Percentiles rank a stretch among this genome's conserved stretches.
These are phyloP conservation scores for Drosophila kurseongensis DNA, from an alignment of 1,140 invertebrate species.

Conservation along the genomic window DNA sequence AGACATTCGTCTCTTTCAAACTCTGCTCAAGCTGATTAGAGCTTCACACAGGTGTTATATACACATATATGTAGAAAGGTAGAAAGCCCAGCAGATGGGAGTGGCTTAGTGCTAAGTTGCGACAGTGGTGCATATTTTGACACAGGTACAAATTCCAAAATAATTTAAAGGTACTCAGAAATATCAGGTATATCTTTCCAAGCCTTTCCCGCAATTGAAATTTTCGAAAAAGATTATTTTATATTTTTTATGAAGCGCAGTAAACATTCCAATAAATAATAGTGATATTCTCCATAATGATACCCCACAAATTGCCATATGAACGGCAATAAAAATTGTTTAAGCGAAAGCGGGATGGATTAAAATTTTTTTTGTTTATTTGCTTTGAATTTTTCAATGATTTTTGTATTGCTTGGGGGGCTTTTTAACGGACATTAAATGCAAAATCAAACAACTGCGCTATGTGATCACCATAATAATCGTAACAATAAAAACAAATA, in stretches of 20 bases:
- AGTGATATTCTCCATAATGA: neutral
- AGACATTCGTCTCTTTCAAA: slow-evolving; percentile 55
- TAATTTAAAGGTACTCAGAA: neutral
- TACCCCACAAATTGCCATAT: slow-evolving; percentile 1
- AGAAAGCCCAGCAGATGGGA: slow-evolving; percentile 36
- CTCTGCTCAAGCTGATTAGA: slow-evolving; percentile 66
- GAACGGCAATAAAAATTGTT: slow-evolving; percentile 55
- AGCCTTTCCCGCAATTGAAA: neutral
- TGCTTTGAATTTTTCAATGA: slow-evolving; percentile 13
- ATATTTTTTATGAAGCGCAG: neutral
- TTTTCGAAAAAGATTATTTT: neutral
- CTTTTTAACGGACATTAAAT: slow-evolving; percentile 67
- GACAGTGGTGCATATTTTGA: slow-evolving; percentile 29
- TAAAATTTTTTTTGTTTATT: slow-evolving; percentile 17
- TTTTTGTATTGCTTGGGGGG: slow-evolving; percentile 28
- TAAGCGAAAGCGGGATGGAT: slow-evolving; percentile 50
- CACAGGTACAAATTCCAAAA: slow-evolving; percentile 1
- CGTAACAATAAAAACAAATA: slow-evolving; percentile 70
- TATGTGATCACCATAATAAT: slow-evolving; percentile 77
- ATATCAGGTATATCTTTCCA: neutral
- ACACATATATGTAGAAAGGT: slow-evolving; percentile 8
- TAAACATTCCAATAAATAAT: neutral
- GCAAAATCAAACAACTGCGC: slow-evolving; percentile 74
- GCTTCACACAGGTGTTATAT: slow-evolving; percentile 58
- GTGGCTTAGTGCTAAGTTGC: slow-evolving; percentile 35